Percentiles rank a stretch among this genome's conserved stretches.
phyloP scores from a whole-genome alignment of 2,113 vertebrate species.

The Etheostoma cragini region DNA sequence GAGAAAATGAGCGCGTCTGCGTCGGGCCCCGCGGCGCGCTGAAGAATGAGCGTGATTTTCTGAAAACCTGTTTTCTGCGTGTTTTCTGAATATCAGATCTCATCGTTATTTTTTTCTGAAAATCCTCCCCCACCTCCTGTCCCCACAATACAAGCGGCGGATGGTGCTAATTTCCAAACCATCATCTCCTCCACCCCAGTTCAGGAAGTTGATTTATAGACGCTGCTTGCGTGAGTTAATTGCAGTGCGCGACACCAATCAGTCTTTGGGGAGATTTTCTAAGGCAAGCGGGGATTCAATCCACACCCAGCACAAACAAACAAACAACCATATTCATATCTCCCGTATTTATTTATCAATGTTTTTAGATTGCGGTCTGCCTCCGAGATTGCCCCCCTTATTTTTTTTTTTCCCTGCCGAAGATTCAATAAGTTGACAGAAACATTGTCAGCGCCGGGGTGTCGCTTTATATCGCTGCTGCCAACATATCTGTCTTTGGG shows the following conservation, averaged over 20 bases:
- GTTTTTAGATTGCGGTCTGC: slow-evolving; percentile 82
- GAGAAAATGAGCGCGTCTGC: slow-evolving; percentile 69
- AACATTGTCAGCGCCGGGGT: slow-evolving; percentile 80
- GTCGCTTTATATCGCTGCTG: slow-evolving; percentile 76
- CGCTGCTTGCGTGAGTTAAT: slow-evolving; percentile 83
- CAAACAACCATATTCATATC: slow-evolving; percentile 84
- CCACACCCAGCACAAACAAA: slow-evolving; percentile 76
- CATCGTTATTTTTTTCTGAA: slow-evolving; percentile 77
- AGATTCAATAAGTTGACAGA: slow-evolving; percentile 85
- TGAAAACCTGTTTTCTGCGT: slow-evolving; percentile 76
- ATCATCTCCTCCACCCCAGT: slow-evolving; percentile 90
- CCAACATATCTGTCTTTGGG: slow-evolving; percentile 79
- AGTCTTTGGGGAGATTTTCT: slow-evolving; percentile 80
- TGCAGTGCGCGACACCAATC: slow-evolving; percentile 85
- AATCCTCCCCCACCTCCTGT: not conserved
- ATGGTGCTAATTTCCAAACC: slow-evolving; percentile 95
- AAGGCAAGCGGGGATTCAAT: slow-evolving; percentile 73
- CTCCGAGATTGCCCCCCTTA: slow-evolving; percentile 71
- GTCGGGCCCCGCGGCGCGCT: slow-evolving; percentile 43
- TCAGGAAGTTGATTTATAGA: slow-evolving; percentile 97
- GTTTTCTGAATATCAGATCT: slow-evolving; percentile 78
- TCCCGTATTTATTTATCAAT: slow-evolving; percentile 84
- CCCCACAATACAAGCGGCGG: slow-evolving; percentile 88
- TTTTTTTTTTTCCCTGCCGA: slow-evolving; percentile 38
- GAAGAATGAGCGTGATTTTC: slow-evolving; percentile 85